Base-by-base conservation (phyloP, 92 coral and sea anemone genomes). In the Nematostella vectensis region DNA sequence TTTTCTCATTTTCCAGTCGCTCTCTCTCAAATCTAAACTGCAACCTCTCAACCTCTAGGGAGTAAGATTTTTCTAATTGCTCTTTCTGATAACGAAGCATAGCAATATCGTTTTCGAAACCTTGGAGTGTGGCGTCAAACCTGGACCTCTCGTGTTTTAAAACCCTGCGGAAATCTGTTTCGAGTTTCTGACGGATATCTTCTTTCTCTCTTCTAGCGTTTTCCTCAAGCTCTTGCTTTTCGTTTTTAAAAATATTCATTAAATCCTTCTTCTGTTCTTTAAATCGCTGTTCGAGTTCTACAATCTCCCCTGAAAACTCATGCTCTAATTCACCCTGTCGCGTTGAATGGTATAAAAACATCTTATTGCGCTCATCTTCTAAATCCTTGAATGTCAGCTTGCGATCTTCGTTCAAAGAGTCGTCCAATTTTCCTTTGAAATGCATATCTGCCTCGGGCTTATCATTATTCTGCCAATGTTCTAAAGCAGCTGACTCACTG, bases 401-500 rank as follows among this genome's bases (percentile, higher is more conserved):
- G 57, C 72, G 67, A 47, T 70, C 83, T 49, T 69, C 31, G 61
- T 71, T 56, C 28, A 61, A 44, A 20, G 82, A 62, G 29, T 71
- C 69, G 18, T 82, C 58, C 44, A 67, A 40, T 51, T 38, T 50
- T 27, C 68, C 64, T 49, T 85, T 81, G 16, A 85, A 67, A 59
- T 85, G 87, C 86, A 77, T 87, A 38, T 89, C 97, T 4, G 85
- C 97, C 58, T 89, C 97, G 21, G 91, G 83, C 16, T 85, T 88
- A 25, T 89, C 97, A 28, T 75, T 60, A 22, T 82, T 83, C 31
- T 61, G 79, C 31, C 71, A 69, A 8, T 72, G 63, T 33, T 82
- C 95, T 9, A 85, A 58, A n/a, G 52, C 30, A 6, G 79, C 78
- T 26, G 79, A 74, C 59, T 89, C 97, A 30, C 84, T 87, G 50